Evolutionary conservation across 2,113 vertebrate species (phyloP), one percentile per base, ranked within the genome.

Genomic region (Dolichotis patagonum): DNA sequence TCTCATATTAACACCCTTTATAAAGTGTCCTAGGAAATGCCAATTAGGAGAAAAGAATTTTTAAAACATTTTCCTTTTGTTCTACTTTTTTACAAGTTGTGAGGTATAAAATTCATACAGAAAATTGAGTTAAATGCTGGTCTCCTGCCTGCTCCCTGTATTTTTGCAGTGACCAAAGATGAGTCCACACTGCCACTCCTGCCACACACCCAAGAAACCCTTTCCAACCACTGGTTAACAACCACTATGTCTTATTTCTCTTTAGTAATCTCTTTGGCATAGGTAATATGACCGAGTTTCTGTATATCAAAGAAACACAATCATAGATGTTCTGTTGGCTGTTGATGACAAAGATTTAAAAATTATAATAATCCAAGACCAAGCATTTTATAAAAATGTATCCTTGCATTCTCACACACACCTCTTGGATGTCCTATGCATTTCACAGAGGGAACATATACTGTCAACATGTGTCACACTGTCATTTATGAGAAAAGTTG

Each of bases 221-320:
- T 52, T 28, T n/a, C 11, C 24, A 67, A 49, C 38, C 13, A 30
- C 30, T 94, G 71, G 17, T 58, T 60, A 82, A 10, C 62, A 13
- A 4, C n/a, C n/a, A n/a, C n/a, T n/a, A n/a, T n/a, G 17, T 3
- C 32, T 80, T 80, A 52, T 52, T 78, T 96, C 81, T 75, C 43
- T 94, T 83, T 35, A 83, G 43, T 16, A 78, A 20, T 83, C 11
- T 90, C 86, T 85, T 92, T 84, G 69, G 92, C 92, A 77, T 82
- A 5, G 56, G 13, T 19, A 71, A 38, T 63, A 43, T 28, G 73
- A n/a, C 46, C 62, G 62, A 63, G 43, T 19, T 77, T 82, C 81
- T 67, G 38, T 12, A 49, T 77, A 7, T 35, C 54, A 92, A 81
- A 75, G 35, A 63, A 58, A 92, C 41, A 73, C 3, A 38, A 54